These are phyloP conservation scores for Drosophila rellima DNA, from an alignment of 2,888 invertebrate species.

Conservation along the genomic window DNA sequence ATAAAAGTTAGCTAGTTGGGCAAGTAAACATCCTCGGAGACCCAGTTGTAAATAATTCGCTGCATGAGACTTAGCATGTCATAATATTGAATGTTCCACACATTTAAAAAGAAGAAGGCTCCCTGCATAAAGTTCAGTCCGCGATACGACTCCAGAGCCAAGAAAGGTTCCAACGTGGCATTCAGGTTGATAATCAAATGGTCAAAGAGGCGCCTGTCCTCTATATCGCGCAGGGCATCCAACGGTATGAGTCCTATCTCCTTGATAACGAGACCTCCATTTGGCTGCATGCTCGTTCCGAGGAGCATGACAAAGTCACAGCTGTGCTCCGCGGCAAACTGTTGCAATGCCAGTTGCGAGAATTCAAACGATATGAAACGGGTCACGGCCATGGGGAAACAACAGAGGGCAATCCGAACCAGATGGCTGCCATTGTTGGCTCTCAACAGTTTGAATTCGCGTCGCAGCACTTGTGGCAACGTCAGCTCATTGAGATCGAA, in stretches of 20 bases:
- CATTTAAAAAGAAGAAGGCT: conserved; percentile 38
- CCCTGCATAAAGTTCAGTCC: conserved; percentile 58
- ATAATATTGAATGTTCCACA: conserved; percentile 24
- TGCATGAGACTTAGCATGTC: conserved; percentile 39
- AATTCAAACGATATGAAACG: conserved; percentile 52
- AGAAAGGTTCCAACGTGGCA: conserved; percentile 20
- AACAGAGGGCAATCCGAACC: conserved; percentile 38
- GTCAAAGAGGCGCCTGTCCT: conserved; percentile 44
- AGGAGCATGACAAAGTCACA: conserved; percentile 51
- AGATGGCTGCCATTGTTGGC: conserved; percentile 30
- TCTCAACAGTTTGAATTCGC: conserved; percentile 54
- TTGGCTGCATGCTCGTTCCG: conserved; percentile 33
- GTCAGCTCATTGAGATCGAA: conserved; percentile 43
- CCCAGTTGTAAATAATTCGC: conserved; percentile 44
- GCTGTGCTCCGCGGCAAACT: conserved; percentile 37
- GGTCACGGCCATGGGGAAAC: conserved; percentile 58
- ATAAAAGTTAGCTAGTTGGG: not conserved
- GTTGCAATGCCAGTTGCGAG: conserved; percentile 35
- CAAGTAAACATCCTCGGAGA: not conserved
- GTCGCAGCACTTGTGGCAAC: conserved; percentile 50
- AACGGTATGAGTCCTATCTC: conserved; percentile 47
- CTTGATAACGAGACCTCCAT: conserved; percentile 26
- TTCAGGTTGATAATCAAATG: conserved; percentile 56
- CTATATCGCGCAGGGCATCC: conserved; percentile 18
- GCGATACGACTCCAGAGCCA: conserved; percentile 42